Conservation (phyloP, 1,140 invertebrate species). For the Platorchestia sp. region DNA sequence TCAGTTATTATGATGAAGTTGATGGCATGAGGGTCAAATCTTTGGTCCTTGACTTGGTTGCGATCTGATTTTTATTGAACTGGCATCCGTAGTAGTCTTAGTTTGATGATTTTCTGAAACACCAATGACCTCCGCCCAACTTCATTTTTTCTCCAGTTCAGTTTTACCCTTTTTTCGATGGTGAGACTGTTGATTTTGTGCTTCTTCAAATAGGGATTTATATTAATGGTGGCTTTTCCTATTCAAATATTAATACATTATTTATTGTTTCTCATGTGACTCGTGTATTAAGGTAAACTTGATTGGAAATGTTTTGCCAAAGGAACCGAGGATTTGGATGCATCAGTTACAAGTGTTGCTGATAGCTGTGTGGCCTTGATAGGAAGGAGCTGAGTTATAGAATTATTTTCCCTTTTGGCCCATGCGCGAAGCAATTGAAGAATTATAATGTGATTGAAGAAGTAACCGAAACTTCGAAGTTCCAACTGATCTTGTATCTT, state of each 20-base stretch:
- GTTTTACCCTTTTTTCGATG: neutral
- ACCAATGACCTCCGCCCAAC: slow-evolving; percentile 24
- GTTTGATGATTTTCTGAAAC: neutral
- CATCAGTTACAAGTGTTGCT: neutral
- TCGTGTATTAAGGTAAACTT: neutral
- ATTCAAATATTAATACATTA: neutral
- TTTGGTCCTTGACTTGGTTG: neutral
- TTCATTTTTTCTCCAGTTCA: neutral
- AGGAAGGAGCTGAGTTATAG: neutral
- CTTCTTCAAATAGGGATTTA: slow-evolving; percentile 2
- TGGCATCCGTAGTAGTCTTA: neutral
- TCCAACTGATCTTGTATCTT: neutral
- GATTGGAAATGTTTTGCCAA: neutral
- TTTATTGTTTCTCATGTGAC: neutral
- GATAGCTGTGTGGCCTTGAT: neutral
- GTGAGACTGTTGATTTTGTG: slow-evolving; percentile 13
- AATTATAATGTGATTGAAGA: neutral
- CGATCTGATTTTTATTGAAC: neutral
- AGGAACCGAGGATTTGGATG: neutral
- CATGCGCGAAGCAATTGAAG: neutral
- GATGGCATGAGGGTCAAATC: too few species aligned
- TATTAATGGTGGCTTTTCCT: neutral
- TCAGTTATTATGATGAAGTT: neutral
- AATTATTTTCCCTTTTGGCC: neutral
- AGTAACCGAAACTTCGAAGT: too few species aligned